phyloP scores from a whole-genome alignment of 1,140 invertebrate genomes.

The Nephotettix cincticeps region DNA sequence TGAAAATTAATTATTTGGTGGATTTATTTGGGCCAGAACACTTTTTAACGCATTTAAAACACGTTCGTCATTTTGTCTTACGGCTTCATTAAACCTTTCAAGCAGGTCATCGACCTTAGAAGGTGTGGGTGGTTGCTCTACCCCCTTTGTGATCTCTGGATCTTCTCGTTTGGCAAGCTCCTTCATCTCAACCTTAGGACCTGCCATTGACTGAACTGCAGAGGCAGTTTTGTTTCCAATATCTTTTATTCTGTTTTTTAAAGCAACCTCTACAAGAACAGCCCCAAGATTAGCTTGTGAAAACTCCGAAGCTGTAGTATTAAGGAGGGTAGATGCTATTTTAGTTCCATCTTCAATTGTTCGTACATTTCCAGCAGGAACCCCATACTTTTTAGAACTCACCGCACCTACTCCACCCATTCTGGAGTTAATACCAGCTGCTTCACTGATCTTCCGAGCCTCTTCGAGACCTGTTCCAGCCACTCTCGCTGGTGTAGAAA shows the following conservation, averaged over 20 bases:
- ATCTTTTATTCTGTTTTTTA: not conserved
- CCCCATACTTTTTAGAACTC: too few species aligned
- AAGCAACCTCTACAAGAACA: not conserved
- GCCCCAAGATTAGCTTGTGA: not conserved
- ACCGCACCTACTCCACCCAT: too few species aligned
- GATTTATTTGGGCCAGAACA: conserved; percentile 1
- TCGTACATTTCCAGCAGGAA: not conserved
- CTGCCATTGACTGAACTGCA: not conserved
- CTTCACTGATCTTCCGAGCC: not conserved
- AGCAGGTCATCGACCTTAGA: not conserved
- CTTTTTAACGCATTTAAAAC: not conserved
- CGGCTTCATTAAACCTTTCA: not conserved
- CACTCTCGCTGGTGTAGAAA: not conserved
- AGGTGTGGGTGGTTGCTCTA: not conserved
- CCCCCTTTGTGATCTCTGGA: not conserved
- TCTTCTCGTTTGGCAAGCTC: not conserved
- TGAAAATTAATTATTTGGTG: not conserved
- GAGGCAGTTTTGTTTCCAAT: not conserved
- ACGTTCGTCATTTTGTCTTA: not conserved
- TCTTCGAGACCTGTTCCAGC: not conserved
- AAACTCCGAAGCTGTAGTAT: not conserved
- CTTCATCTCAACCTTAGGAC: not conserved
- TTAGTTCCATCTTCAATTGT: not conserved
- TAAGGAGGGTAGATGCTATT: not conserved
- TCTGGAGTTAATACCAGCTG: not conserved